Base-by-base conservation (phyloP, 1,140 invertebrate genomes). In the Neodiprion pinetum region DNA sequence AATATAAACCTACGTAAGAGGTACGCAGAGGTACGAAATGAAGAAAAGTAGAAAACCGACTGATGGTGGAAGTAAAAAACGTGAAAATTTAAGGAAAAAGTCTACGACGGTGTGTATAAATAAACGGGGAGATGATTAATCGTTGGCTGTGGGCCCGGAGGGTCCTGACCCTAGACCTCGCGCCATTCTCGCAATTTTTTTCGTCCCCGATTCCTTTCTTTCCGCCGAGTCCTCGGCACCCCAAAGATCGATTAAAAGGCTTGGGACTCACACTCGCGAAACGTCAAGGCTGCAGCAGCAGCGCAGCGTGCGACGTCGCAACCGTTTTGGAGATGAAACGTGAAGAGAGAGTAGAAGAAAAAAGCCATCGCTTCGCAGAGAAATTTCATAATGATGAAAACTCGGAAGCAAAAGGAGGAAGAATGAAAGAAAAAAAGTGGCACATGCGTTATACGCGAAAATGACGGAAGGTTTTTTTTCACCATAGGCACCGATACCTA, bases 81-180 rank as follows among this genome's bases (percentile, higher is more conserved):
- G 71, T 74, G 53, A 69, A 66, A 70, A 61, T 67, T 74, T 40
- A 68, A 50, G 61, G 67, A 72, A 71, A 74, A 77, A 76, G 72
- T 61, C 74, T 81, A 80, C 73, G 74, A 79, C 76, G 78, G 79
- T 82, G 28, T 40, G 28, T 40, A 40, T 40, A 83, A 84, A 85
- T 83, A 84, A 82, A 80, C 83, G 78, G 78, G 77, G 71, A 71
- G 76, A 87, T 87, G 86, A 88, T 88, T 87, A 87, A 88, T 88
- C 85, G 86, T 86, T 83, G 53, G 53, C 53, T 61, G 53, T 74
- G 78, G 74, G 77, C 76, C 79, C 81, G 81, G 21, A 69, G 21
- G 68, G 68, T 11, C 47, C 68, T 23, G 68, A 69, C 68, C 79
- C 74, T 77, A 77, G 75, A 77, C 74, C 77, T 75, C 77, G 80